phyloP scores from a whole-genome alignment of 1,140 invertebrate species.

The Andricus grossulariae region DNA sequence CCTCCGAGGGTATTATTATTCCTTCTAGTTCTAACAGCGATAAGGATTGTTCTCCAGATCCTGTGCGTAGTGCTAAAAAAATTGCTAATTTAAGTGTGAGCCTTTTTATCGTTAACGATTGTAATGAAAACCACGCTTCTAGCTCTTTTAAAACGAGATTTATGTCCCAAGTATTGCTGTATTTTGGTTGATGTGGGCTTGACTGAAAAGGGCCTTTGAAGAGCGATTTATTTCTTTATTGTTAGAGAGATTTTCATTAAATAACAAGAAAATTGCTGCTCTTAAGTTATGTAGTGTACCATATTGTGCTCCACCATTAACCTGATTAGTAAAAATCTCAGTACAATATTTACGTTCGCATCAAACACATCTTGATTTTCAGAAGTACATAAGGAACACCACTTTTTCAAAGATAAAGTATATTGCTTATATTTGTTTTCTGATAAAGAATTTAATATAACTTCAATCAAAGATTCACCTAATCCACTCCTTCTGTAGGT shows the following conservation, averaged over 20 bases:
- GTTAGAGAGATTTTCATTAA: background rate
- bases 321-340: constrained; percentile 37
- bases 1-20: background rate
- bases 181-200: background rate
- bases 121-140: background rate
- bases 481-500: too few species aligned
- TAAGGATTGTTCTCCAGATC: background rate
- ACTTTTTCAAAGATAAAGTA: too few species aligned
- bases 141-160: background rate
- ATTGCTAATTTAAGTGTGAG: background rate
- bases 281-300: constrained; percentile 44
- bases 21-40: background rate
- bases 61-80: too few species aligned
- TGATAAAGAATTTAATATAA: too few species aligned
- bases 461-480: too few species aligned
- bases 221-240: background rate
- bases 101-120: background rate
- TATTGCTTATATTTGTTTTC: too few species aligned
- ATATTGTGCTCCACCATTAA: constrained; percentile 44
- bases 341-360: constrained; percentile 13
- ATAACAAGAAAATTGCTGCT: constrained; percentile 38
- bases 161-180: background rate
- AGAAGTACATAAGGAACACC: too few species aligned
- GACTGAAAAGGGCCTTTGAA: background rate
- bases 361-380: constrained; percentile 12